Percentiles rank a stretch among this genome's conserved stretches.
These are phyloP conservation scores for Polyergus mexicanus DNA, from an alignment of 1,140 invertebrate species.

Conservation along the genomic window DNA sequence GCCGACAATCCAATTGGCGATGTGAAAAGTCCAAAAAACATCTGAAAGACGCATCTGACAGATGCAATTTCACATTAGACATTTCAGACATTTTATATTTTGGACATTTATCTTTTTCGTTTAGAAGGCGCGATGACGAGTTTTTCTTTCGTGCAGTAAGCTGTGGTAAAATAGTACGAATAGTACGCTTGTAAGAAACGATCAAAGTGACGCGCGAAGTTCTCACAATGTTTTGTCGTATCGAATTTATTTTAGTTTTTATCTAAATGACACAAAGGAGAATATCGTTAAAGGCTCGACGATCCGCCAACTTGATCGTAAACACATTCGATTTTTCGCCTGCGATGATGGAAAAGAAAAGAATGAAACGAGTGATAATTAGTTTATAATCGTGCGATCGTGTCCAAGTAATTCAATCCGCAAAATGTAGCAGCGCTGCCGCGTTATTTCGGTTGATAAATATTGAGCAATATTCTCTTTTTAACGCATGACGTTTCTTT, in stretches of 20 bases:
- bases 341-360: conserved; percentile 16
- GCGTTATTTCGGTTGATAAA: conserved; percentile 60
- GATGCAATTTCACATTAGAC: background rate
- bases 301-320: conserved; percentile 19
- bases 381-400: conserved; percentile 39
- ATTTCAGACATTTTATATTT: background rate
- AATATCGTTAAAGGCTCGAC: background rate
- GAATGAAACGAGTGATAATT: conserved; percentile 32
- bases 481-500: conserved; percentile 55
- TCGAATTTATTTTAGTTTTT: background rate
- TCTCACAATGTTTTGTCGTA: background rate
- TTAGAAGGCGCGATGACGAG: conserved; percentile 30
- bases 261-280: background rate
- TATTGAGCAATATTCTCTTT: conserved; percentile 75
- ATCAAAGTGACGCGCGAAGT: background rate
- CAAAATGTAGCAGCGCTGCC: conserved; percentile 48
- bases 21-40: background rate
- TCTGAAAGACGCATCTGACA: background rate
- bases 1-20: background rate
- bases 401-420: conserved; percentile 41
- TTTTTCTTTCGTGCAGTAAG: conserved; percentile 21
- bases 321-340: background rate
- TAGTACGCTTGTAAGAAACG: background rate
- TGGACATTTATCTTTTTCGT: background rate
- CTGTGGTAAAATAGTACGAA: conserved; percentile 35